phyloP scores from a whole-genome alignment of 2,888 invertebrate genomes.

The Omphaloscelis lunosa region DNA sequence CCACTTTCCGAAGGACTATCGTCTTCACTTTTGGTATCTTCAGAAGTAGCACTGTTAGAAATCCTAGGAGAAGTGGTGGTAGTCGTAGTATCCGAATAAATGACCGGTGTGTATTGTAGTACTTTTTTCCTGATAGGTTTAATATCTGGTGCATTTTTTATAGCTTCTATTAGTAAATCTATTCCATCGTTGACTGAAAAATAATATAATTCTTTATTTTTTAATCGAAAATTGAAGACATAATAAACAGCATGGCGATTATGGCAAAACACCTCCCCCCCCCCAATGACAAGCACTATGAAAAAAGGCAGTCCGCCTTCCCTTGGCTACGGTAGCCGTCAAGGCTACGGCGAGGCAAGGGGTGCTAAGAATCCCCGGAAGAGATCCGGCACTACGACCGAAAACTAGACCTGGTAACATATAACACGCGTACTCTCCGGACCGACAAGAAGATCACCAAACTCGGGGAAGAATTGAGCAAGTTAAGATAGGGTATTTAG shows the following conservation, averaged over 20 bases:
- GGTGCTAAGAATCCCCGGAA: too few relatives aligned
- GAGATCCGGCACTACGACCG: too few relatives aligned
- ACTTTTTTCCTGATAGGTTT: constrained; percentile 76
- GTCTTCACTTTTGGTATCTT: constrained; percentile 22
- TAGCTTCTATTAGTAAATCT: constrained; percentile 83
- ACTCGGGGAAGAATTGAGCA: too few relatives aligned
- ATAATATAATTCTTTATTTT: constrained; percentile 21
- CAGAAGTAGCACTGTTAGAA: neutral
- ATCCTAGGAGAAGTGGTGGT: neutral
- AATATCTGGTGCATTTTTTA: constrained; percentile 83
- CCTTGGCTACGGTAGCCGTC: too few relatives aligned
- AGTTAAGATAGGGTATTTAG: too few relatives aligned
- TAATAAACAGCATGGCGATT: neutral
- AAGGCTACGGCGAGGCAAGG: too few relatives aligned
- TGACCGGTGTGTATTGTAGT: constrained; percentile 52
- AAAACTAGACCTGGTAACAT: too few relatives aligned
- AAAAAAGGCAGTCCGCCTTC: too few relatives aligned
- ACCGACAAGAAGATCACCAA: too few relatives aligned
- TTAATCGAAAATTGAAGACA: neutral
- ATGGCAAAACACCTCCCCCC: too few relatives aligned
- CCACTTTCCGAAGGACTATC: constrained; percentile 38
- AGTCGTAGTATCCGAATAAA: constrained; percentile 18
- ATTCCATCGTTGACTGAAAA: constrained; percentile 83
- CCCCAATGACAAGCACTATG: too few relatives aligned
- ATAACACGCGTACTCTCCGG: too few relatives aligned